These are phyloP conservation scores for Meteorus cinctellus DNA, from an alignment of 2,888 invertebrate species.

Conservation along the genomic window DNA sequence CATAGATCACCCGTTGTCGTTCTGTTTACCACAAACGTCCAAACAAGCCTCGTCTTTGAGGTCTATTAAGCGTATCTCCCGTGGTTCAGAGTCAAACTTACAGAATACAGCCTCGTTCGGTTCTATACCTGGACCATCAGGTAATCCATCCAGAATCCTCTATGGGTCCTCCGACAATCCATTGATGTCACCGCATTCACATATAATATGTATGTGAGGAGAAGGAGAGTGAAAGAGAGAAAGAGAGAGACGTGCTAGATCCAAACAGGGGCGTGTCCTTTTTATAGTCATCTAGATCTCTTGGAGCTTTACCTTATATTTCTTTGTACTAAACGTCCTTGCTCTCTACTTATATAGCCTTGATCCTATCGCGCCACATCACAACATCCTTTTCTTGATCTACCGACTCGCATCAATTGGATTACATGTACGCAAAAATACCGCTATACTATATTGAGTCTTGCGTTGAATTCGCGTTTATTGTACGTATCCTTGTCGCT, in stretches of 20 bases:
- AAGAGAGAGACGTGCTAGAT: slow-evolving; percentile 17
- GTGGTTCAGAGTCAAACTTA: slow-evolving; percentile 60
- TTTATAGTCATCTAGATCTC: slow-evolving; percentile 34
- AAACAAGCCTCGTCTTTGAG: slow-evolving; percentile 67
- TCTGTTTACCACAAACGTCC: slow-evolving; percentile 73
- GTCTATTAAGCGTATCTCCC: slow-evolving; percentile 68
- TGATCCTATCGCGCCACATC: slow-evolving; percentile 68
- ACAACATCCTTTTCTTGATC: slow-evolving; percentile 70
- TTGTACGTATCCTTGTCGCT: too few species aligned
- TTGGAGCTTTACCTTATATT: slow-evolving; percentile 27
- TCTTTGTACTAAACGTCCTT: slow-evolving; percentile 35
- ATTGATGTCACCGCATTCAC: slow-evolving; percentile 61
- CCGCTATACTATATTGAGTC: background rate
- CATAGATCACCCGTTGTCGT: slow-evolving; percentile 72
- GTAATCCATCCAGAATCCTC: slow-evolving; percentile 47
- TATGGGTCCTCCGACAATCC: slow-evolving; percentile 47
- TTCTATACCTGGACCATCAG: slow-evolving; percentile 47
- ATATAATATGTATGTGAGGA: background rate
- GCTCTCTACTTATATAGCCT: slow-evolving; percentile 49
- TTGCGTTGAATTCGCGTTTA: background rate
- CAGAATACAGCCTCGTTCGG: slow-evolving; percentile 43
- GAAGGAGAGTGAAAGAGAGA: background rate
- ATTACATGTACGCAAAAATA: slow-evolving; percentile 20
- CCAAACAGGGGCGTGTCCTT: slow-evolving; percentile 47
- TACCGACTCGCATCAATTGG: slow-evolving; percentile 58